Evolutionary conservation across 2,888 invertebrate species (phyloP).

Genomic region (Drosophila conformis): DNA sequence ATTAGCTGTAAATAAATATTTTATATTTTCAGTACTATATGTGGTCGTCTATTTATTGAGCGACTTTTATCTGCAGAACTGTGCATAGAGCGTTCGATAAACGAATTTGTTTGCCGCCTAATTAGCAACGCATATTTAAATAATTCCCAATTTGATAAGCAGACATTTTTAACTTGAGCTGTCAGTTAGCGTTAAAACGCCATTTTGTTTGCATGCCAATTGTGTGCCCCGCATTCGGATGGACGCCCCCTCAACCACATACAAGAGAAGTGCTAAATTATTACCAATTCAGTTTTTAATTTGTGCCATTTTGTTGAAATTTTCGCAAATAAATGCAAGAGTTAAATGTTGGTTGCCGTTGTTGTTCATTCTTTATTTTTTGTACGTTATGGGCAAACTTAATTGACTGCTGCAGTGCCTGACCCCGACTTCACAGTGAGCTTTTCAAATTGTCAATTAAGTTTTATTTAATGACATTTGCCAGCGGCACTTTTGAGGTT

Average conservation of each 20-base stretch:
- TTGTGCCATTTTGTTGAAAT: slow-evolving; percentile 70
- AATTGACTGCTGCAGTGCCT: slow-evolving; percentile 73
- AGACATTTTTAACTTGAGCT: slow-evolving; percentile 81
- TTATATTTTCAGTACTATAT: not conserved
- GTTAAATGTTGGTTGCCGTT: slow-evolving; percentile 52
- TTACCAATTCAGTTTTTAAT: slow-evolving; percentile 79
- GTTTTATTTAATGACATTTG: slow-evolving; percentile 81
- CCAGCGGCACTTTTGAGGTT: slow-evolving; percentile 69
- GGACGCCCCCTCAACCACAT: not conserved
- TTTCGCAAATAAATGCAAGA: slow-evolving; percentile 74
- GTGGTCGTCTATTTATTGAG: not conserved
- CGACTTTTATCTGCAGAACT: slow-evolving; percentile 29
- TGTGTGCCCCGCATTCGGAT: slow-evolving; percentile 4
- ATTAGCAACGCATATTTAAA: slow-evolving; percentile 82
- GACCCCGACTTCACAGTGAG: slow-evolving; percentile 10
- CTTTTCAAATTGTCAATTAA: slow-evolving; percentile 81
- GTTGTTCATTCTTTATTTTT: slow-evolving; percentile 43
- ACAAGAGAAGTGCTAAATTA: slow-evolving; percentile 76
- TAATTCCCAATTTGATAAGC: slow-evolving; percentile 82
- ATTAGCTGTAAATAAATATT: not conserved
- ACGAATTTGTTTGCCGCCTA: slow-evolving; percentile 77
- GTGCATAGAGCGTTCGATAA: slow-evolving; percentile 45
- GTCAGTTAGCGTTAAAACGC: slow-evolving; percentile 80
- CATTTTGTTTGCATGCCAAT: slow-evolving; percentile 76
- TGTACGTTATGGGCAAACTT: slow-evolving; percentile 45